phyloP scores from a whole-genome alignment of 2,797 vertebrate genomes.

The Cossypha heuglini region DNA sequence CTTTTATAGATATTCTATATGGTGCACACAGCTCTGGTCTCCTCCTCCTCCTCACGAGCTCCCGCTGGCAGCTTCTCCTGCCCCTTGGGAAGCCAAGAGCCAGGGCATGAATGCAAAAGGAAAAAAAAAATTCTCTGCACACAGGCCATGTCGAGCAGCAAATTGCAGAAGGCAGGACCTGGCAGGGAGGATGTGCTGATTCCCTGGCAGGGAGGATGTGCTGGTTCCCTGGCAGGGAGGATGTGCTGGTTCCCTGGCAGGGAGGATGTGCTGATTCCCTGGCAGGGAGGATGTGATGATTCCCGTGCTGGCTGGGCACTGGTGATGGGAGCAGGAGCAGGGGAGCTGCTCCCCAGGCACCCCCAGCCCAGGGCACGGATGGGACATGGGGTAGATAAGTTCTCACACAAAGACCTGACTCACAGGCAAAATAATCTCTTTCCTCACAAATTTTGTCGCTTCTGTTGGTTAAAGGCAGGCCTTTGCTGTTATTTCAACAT shows the following conservation, averaged over 20 bases:
- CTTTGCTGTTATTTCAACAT: conserved; percentile 54
- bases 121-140: neutral
- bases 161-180: neutral
- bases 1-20: neutral
- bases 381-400: neutral
- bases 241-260: too few relatives aligned
- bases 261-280: neutral
- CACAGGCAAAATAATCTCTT: neutral
- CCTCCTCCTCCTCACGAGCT: neutral
- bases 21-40: neutral
- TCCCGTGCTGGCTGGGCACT: rapidly evolving
- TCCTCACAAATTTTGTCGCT: neutral
- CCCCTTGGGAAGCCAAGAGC: neutral
- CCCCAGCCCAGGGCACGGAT: neutral
- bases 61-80: neutral
- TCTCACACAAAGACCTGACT: neutral
- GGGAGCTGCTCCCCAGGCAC: neutral
- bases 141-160: neutral
- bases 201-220: too few relatives aligned
- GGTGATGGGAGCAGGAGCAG: rapidly evolving
- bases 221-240: neutral
- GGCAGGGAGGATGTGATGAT: too few relatives aligned
- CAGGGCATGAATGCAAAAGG: neutral
- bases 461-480: conserved; percentile 36
- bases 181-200: neutral